Base-by-base conservation (phyloP, 2,888 invertebrate species). In the Amiota mariae region DNA sequence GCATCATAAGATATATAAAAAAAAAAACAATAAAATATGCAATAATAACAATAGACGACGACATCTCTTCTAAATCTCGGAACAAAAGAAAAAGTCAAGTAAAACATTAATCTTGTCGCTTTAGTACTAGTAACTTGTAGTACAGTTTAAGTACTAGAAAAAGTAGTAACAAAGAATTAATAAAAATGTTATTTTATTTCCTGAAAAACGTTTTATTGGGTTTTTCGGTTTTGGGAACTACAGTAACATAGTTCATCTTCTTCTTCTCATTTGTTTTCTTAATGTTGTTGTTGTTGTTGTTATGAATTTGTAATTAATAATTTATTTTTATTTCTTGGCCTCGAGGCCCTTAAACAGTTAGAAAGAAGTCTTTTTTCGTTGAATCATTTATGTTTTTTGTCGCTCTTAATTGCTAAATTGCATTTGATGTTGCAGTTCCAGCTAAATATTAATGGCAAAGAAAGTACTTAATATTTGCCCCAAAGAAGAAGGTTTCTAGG, bases 151-250 rank as follows among this genome's bases (percentile, higher is more conserved):
- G 54, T 13, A 54, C 54, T 57, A 18, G 13, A 20, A 59, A 20
- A 59, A 59, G 18, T 4, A 36, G 18, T 11, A 59, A 59, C 11
- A 59, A 59, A 59, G 15, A 18, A 59, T 59, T 18, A 59, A 59
- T 59, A 20, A 59, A 59, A 59, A 59, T 59, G 59, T 59, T 20
- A 20, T 20, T 54, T 59, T 59, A 59, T 59, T 59, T 10, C 20
- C 59, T 18, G 18, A 59, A 59, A 36, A 59, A 20, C 59, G 59
- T 59, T 59, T 59, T 59, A 59, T 51, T 51, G 20, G 59, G 59
- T 59, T 59, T 59, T 59, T 59, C 59, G 59, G 59, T 59, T 59
- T 59, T 59, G 59, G 59, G 59, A 15, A 59, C 59, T 20, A 12
- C 12, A 59, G 4, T 59, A 36, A 36, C 36, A 36, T 36, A 36